Evolutionary conservation across 1,140 invertebrate genomes (phyloP), one percentile per base, ranked within the genome.

Genomic region (Apis florea): DNA sequence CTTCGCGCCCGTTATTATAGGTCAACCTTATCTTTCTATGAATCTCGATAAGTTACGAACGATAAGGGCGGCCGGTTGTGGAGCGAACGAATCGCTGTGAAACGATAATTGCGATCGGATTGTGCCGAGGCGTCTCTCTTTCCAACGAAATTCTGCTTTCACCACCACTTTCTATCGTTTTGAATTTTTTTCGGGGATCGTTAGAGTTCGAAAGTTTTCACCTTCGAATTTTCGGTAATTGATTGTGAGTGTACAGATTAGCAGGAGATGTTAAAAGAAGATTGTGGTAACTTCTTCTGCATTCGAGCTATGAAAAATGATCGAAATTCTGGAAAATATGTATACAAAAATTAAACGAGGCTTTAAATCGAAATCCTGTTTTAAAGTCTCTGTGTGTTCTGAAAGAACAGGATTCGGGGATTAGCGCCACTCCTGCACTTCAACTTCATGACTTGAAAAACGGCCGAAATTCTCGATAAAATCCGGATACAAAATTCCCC

Each of bases 1-100:
- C 80, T 40, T 70, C 56, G 21, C 63, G 70, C 73, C 71, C 79
- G 83, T 83, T 86, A 86, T 88, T 88, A 86, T 85, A 70, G 79
- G 81, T 78, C 80, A 54, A 40, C 70, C 83, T 79, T 88, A 68
- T 85, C 80, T 70, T 73, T 64, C 58, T 67, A 70, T 54, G 74
- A 82, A 82, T 82, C 80, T 82, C 63, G 80, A 82, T 82, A 76
- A 77, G 24, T 59, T 12, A 10, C 26, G 2, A 9, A 1, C 58
- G 80, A 82, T 76, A 82, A 77, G 31, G 13, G 31, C 10, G 1
- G 54, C 17, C 47, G 31, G 54, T 40, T 56, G 21, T 11, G 5
- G 49, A 11, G 49, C 69, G 68, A 19, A 12, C 17, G 31, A 49
- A 49, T 67, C 54, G 47, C 67, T 31, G n/a, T 26, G 31, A 31